These are phyloP conservation scores for Cardinalis cardinalis DNA, from an alignment of 2,113 vertebrate genomes.

Conservation along the genomic window DNA sequence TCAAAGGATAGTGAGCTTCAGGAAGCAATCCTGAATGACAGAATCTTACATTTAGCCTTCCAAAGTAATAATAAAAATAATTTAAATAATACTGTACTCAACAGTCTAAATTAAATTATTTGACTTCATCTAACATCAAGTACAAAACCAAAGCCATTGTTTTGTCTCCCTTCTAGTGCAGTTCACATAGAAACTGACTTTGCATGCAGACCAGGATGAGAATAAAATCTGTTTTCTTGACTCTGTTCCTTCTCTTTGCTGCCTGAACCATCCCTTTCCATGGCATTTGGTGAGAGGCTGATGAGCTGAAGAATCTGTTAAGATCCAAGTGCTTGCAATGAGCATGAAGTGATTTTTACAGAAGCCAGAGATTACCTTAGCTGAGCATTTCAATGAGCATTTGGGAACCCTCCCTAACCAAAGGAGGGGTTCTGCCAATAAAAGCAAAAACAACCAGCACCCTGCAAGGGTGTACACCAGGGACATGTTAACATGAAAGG, in stretches of 20 bases:
- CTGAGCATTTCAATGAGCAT: not conserved
- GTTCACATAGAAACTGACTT: not conserved
- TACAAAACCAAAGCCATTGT: not conserved
- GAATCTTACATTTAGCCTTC: not conserved
- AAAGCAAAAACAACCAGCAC: not conserved
- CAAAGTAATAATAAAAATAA: not conserved
- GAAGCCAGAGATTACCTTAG: not conserved
- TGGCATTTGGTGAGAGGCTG: not conserved
- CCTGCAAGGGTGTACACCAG: not conserved
- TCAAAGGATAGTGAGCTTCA: conserved; percentile 6
- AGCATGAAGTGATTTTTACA: not conserved
- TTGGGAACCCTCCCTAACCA: not conserved
- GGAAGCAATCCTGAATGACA: not conserved
- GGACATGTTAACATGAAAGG: not conserved
- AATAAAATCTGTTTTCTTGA: not conserved
- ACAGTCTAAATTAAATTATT: not conserved
- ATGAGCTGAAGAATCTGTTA: not conserved
- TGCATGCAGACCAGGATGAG: not conserved
- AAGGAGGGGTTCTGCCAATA: not conserved
- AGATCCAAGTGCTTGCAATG: not conserved
- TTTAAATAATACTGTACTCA: not conserved
- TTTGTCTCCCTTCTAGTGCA: not conserved
- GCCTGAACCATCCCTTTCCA: not conserved
- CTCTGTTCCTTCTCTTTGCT: not conserved
- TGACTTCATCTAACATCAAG: not conserved